Evolutionary conservation across 2,888 invertebrate genomes (phyloP).

Genomic region (Metallyticus violacea): DNA sequence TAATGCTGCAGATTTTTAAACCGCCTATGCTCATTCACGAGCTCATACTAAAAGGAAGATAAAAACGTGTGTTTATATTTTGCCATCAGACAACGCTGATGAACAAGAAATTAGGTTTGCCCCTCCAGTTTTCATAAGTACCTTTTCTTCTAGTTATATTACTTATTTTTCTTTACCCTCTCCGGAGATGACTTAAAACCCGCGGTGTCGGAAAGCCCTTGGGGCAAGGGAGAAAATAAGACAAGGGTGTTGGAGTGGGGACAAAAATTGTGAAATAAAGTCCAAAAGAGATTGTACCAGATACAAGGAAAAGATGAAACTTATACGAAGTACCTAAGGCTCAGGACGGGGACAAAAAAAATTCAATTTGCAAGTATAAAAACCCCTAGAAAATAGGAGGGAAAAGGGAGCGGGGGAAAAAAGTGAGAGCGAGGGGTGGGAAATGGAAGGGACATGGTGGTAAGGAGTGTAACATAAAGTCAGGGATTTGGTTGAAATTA

Average conservation of each 20-base stretch:
- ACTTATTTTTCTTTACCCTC: background rate
- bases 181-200: background rate
- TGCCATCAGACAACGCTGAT: background rate
- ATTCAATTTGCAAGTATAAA: slow-evolving; percentile 17
- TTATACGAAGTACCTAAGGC: background rate
- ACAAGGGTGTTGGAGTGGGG: background rate
- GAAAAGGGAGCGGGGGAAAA: background rate
- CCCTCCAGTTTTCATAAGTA: background rate
- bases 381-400: background rate
- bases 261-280: background rate
- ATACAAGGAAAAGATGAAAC: background rate
- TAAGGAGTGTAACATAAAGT: background rate
- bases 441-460: background rate
- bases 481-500: background rate
- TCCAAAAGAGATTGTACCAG: background rate
- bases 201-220: background rate
- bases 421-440: background rate
- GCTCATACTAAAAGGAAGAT: too few species aligned
- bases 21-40: too few species aligned
- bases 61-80: background rate
- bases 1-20: too few species aligned
- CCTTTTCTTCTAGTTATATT: background rate
- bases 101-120: background rate
- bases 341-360: background rate
- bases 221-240: background rate